phyloP scores from a whole-genome alignment of 2,797 vertebrate species.

The Pempheris klunzingeri region DNA sequence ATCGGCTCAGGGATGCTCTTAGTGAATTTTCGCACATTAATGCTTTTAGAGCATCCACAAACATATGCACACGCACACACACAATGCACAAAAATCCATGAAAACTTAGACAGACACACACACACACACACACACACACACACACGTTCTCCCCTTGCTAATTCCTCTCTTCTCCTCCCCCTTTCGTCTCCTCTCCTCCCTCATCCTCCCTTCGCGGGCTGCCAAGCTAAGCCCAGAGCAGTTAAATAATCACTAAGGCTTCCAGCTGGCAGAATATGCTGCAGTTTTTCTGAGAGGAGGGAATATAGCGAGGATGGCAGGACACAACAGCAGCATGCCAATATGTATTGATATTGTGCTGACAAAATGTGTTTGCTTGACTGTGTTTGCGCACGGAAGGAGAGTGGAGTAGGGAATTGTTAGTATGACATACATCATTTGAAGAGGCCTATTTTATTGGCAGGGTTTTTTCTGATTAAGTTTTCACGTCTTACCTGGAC shows the following conservation, averaged over 20 bases:
- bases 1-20: constrained; percentile 77
- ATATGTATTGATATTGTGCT: constrained; percentile 78
- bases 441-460: constrained; percentile 60
- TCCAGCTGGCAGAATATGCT: constrained; percentile 84
- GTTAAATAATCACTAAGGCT: constrained; percentile 86
- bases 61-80: constrained; percentile 37
- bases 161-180: constrained; percentile 79
- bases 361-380: constrained; percentile 71
- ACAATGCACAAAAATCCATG: constrained; percentile 25
- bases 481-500: constrained; percentile 68
- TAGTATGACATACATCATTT: constrained; percentile 66
- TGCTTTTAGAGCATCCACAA: constrained; percentile 73
- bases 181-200: constrained; percentile 80
- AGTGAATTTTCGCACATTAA: constrained; percentile 77
- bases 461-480: constrained; percentile 51
- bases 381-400: constrained; percentile 37
- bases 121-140: constrained; percentile 37
- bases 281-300: constrained; percentile 64
- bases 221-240: constrained; percentile 85
- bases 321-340: constrained; percentile 77
- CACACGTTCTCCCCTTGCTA: constrained; percentile 62
- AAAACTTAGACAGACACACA: constrained; percentile 20
- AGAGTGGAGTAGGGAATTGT: constrained; percentile 59
- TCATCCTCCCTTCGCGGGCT: constrained; percentile 76
- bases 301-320: constrained; percentile 70